These are phyloP conservation scores for Cossypha dichroa DNA, from an alignment of 2,797 vertebrate species.

Conservation along the genomic window DNA sequence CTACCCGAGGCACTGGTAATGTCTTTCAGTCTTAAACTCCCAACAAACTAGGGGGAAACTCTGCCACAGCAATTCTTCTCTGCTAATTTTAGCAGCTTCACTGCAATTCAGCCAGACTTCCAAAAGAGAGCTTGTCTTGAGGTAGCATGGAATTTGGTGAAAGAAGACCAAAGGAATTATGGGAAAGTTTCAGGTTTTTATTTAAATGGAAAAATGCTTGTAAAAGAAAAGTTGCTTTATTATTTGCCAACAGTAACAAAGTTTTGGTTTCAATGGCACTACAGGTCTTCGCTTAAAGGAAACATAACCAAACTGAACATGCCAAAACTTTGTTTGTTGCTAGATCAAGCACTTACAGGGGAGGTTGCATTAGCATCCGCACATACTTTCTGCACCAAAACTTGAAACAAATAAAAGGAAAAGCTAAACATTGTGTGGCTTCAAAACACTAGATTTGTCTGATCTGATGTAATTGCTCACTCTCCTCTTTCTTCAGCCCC, in stretches of 20 bases:
- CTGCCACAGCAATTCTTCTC: slow-evolving; percentile 66
- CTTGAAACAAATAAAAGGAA: slow-evolving; percentile 75
- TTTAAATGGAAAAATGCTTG: slow-evolving; percentile 71
- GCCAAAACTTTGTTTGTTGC: slow-evolving; percentile 73
- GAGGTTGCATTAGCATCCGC: slow-evolving; percentile 69
- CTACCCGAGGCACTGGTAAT: slow-evolving; percentile 52
- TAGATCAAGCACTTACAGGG: slow-evolving; percentile 77
- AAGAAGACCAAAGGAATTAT: slow-evolving; percentile 90
- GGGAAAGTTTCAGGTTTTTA: slow-evolving; percentile 74
- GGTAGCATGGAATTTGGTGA: slow-evolving; percentile 73
- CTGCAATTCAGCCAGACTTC: slow-evolving; percentile 70
- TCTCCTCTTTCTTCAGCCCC: slow-evolving; percentile 3
- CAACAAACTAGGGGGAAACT: slow-evolving; percentile 35
- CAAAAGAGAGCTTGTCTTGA: slow-evolving; percentile 70
- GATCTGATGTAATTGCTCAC: slow-evolving; percentile 56
- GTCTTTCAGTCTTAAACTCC: slow-evolving; percentile 70
- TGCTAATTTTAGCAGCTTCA: slow-evolving; percentile 73
- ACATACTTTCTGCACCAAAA: slow-evolving; percentile 79
- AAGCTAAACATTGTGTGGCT: slow-evolving; percentile 75
- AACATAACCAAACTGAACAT: slow-evolving; percentile 79
- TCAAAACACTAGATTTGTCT: slow-evolving; percentile 70
- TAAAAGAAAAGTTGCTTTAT: slow-evolving; percentile 75
- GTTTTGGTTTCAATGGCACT: slow-evolving; percentile 73
- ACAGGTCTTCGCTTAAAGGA: slow-evolving; percentile 65
- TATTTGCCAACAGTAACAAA: slow-evolving; percentile 79